Base-by-base conservation (phyloP, 2,797 vertebrate genomes). In the Pelochelys cantorii region DNA sequence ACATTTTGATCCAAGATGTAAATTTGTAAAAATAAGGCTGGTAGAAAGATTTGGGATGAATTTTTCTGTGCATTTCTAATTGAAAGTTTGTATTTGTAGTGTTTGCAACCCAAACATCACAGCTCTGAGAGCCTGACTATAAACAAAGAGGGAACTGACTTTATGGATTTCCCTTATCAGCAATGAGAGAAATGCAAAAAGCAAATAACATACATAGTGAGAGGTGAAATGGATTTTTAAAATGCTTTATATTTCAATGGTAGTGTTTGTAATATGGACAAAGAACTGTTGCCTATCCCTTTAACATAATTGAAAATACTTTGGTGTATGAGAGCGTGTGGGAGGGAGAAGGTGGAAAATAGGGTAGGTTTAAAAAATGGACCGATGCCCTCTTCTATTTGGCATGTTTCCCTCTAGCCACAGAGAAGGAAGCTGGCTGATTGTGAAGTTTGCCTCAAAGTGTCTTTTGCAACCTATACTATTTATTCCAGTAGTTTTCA, bases 1-100 rank as follows among this genome's bases (percentile, higher is more conserved):
- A 0, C 3, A 1, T 56, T 85, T 48, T 55, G 74, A 78, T 22
- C 25, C 79, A 37, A 17, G 77, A 12, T 0, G 5, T 1, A 1
- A 3, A 10, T 31, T 53, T 90, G 53, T 48, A 75, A 75, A 48
- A 75, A 27, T 23, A 48, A 42, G 14, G 42, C 42, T 23, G 27
- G 42, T 22, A 52, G 42, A 27, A 22, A 48, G 23, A 29, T 48
- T 77, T 77, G 25, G n/a, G 23, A 17, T 48, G 12, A 29, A 17
- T 52, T 55, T 68, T 88, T 55, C 78, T 5, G 0, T 1, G 4
- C 1, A 31, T 18, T 48, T 48, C 42, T 48, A 48, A 48, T 48
- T 48, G 42, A 48, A 48, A 48, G 42, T 48, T 48, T 48, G 42
- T 48, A 48, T 48, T 48, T 48, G 42, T 18, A 22, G 27, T 8